phyloP scores from a whole-genome alignment of 2,888 invertebrate genomes.

The Aproaerema taeniolella region DNA sequence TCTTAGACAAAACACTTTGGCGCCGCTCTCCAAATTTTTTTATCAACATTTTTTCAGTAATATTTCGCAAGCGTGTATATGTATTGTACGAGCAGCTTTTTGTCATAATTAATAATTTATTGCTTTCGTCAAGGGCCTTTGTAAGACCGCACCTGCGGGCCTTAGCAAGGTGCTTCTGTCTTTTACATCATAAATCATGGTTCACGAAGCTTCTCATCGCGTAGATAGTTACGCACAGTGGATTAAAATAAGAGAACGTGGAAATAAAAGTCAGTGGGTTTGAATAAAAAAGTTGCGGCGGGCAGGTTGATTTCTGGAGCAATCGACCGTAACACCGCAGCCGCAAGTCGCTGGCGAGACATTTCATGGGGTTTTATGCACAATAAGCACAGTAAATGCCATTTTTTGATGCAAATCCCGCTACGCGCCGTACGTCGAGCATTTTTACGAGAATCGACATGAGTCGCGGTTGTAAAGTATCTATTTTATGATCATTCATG shows the following conservation, averaged over 20 bases:
- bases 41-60: slow-evolving; percentile 24
- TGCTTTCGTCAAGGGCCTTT: slow-evolving; percentile 59
- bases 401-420: slow-evolving; percentile 54
- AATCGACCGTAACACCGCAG: slow-evolving; percentile 49
- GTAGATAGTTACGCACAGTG: slow-evolving; percentile 1
- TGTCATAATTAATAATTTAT: slow-evolving; percentile 77
- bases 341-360: slow-evolving; percentile 39
- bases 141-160: slow-evolving; percentile 53
- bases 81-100: slow-evolving; percentile 53
- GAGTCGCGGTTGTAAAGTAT: slow-evolving; percentile 50
- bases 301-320: slow-evolving; percentile 40
- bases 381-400: slow-evolving; percentile 49
- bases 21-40: slow-evolving; percentile 61
- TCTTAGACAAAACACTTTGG: slow-evolving; percentile 67
- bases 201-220: slow-evolving; percentile 18
- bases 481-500: slow-evolving; percentile 56
- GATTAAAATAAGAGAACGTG: slow-evolving; percentile 3
- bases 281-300: slow-evolving; percentile 32
- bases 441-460: slow-evolving; percentile 57
- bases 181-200: slow-evolving; percentile 54
- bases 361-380: slow-evolving; percentile 41
- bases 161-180: slow-evolving; percentile 67
- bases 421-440: slow-evolving; percentile 38
- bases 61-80: slow-evolving; percentile 47
- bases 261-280: slow-evolving; percentile 23